Evolutionary conservation across 2,888 invertebrate genomes (phyloP), one percentile per base, ranked within the genome.

Genomic region (Torymus texanus): DNA sequence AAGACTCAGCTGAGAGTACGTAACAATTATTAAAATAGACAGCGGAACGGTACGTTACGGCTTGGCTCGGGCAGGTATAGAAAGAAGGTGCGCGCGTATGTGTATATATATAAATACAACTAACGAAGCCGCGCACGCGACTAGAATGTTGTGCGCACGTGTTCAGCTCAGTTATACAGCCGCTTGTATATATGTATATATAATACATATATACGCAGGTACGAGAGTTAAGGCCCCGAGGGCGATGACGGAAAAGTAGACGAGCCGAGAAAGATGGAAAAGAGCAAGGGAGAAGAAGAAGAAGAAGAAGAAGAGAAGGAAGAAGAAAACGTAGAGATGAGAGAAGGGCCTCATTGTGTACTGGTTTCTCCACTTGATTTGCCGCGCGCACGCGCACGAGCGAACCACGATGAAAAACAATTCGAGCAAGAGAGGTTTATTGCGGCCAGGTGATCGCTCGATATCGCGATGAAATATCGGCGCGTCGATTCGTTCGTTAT

Each of bases 361-460:
- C 41, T 41, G 41, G 41, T 41, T 41, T 41, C 41, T 41, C 41
- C 41, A 41, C 41, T 41, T 41, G 41, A 41, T 41, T 41, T 8
- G 41, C 41, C 41, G 41, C 8, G 41, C 41, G 41, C n/a, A n/a
- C 5, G 29, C 41, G 41, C 41, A 41, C 41, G 41, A 41, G 41
- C 29, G 29, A 29, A 5, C 29, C 29, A 29, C 41, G 41, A 8
- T 41, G 41, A 41, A 41, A 41, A 41, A 41, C 41, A 41, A 41
- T 41, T 41, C 41, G 8, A 41, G 41, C 41, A 8, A 59, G 18
- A 41, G 14, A 70, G 50, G 8, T 70, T 70, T 50, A 70, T 70
- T 59, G 41, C 18, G 29, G 59, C 70, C 59, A 70, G 50, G 50
- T 70, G 50, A 18, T 58, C 58, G 41, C 41, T 56, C 70, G 58